These are phyloP conservation scores for Sapayoa aenigma DNA, from an alignment of 2,113 vertebrate genomes.

Conservation along the genomic window DNA sequence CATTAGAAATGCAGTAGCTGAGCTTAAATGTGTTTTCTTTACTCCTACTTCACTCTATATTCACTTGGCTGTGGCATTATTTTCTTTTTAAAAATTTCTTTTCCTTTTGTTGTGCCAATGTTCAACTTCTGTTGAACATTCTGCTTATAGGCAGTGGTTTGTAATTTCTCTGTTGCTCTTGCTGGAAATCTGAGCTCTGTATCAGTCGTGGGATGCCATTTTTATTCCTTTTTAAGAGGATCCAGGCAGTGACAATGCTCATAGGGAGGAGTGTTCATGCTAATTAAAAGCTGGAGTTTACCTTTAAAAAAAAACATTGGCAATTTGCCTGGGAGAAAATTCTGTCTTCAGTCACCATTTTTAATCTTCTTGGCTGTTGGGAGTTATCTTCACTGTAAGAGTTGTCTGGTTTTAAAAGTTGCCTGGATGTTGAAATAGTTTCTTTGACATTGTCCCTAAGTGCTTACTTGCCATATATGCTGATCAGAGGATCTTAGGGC, in stretches of 20 bases:
- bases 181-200: not conserved
- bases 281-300: constrained; percentile 66
- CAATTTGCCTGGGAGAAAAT: constrained; percentile 41
- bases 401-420: constrained; percentile 34
- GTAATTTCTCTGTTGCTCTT: not conserved
- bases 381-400: constrained; percentile 27
- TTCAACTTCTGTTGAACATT: not conserved
- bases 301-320: constrained; percentile 34
- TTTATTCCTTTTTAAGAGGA: constrained; percentile 39
- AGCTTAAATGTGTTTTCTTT: not conserved
- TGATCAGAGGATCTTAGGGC: constrained; percentile 12
- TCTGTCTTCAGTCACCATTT: constrained; percentile 46
- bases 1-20: not conserved
- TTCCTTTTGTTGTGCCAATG: not conserved
- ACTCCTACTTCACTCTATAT: not conserved
- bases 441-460: constrained; percentile 17
- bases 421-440: constrained; percentile 29
- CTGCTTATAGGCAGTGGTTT: not conserved
- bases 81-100: not conserved
- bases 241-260: constrained; percentile 9
- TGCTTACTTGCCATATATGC: constrained; percentile 16
- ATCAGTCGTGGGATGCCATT: not conserved
- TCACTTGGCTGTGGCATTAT: not conserved
- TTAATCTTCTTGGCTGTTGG: constrained; percentile 32
- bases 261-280: constrained; percentile 30